A percentile compares a stretch with the other conserved stretches of the same genome.
Evolutionary conservation across 2,113 vertebrate genomes (phyloP).

Genomic region (Brachyistius frenatus): DNA sequence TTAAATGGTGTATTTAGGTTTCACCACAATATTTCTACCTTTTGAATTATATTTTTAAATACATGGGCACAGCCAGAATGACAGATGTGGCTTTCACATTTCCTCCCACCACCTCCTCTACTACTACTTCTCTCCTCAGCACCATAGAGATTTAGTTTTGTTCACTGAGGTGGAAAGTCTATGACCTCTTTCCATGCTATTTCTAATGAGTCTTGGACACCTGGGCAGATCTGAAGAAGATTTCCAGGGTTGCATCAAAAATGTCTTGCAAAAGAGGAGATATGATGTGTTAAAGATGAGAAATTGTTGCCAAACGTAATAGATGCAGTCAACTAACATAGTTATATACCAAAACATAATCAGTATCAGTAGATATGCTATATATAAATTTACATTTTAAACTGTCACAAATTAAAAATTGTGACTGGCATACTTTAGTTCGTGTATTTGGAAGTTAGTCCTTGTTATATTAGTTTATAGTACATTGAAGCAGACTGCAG

Average conservation of each 20-base stretch:
- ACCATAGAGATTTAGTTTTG: conserved; percentile 23
- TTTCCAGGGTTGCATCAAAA: background rate
- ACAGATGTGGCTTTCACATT: conserved; percentile 51
- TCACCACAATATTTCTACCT: background rate
- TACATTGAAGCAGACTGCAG: no score
- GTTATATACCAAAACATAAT: no score
- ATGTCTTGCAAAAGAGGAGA: background rate
- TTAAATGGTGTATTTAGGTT: background rate
- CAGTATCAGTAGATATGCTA: no score
- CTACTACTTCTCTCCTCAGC: background rate
- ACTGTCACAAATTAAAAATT: no score
- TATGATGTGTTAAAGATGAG: background rate
- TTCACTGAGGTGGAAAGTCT: conserved; percentile 21
- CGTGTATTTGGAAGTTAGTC: no score
- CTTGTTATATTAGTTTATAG: no score
- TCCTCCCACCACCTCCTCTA: conserved; percentile 31
- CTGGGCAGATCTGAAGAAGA: background rate
- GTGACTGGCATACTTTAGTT: no score
- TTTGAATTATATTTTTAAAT: conserved; percentile 19
- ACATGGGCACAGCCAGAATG: background rate
- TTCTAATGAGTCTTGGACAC: background rate
- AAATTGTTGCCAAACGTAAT: no score
- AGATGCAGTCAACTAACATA: no score
- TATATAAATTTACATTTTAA: no score
- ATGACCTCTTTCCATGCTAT: background rate